Evolutionary conservation across 2,888 invertebrate species (phyloP), one percentile per base, ranked within the genome.

Genomic region (Dryococelus australis): DNA sequence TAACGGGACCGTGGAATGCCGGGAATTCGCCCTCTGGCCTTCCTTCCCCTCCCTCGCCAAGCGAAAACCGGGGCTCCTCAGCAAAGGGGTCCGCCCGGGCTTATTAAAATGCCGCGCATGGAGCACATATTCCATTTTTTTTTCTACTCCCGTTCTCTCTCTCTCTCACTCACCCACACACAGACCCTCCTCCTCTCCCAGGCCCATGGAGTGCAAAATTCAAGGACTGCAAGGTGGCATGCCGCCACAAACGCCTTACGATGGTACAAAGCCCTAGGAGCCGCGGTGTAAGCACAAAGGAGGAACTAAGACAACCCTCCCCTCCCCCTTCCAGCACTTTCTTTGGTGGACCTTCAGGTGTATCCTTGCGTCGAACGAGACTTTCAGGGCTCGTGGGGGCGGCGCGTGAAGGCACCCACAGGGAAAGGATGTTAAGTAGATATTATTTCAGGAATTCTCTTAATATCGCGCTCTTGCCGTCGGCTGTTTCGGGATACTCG

Each of bases 31-130:
- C 27, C 35, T 20, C n/a, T 65, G 65, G 65, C 65, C 1, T 35
- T 65, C 65, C 65, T 20, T 43, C 28, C 28, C 27, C 9, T 83
- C 24, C 83, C 13, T 27, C 4, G n/a, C 83, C 16, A 5, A 24
- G 2, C 10, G 3, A 20, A 65, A n/a, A 8, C 65, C n/a, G 47
- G 65, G 65, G 0, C 24, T 3, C 65, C 16, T 24, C 12, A 51
- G 1, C 0, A n/a, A 65, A 6, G 16, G n/a, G 65, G n/a, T 8
- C 65, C 13, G n/a, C 24, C 65, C 65, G 13, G 65, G 43, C 83
- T 83, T 83, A 83, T 83, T 83, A 83, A 83, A 83, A 83, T 83
- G 43, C 83, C 83, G 83, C 43, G 43, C 83, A 83, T 83, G 83
- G 43, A 83, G 43, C 27, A 83, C 83, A 83, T 83, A 83, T 35